phyloP scores from a whole-genome alignment of 2,797 vertebrate species.

The Eremophila alpestris region DNA sequence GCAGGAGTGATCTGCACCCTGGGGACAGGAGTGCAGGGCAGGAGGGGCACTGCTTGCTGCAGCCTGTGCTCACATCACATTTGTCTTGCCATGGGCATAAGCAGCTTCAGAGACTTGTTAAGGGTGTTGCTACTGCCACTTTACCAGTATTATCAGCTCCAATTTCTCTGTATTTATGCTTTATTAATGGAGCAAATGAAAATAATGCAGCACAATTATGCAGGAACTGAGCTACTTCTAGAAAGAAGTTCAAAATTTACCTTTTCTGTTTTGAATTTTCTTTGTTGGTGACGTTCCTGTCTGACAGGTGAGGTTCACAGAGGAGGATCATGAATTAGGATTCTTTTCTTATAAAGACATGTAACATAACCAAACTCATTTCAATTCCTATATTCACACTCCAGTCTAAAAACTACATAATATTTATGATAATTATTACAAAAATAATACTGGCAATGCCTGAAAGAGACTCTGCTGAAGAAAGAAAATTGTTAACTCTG shows the following conservation, averaged over 20 bases:
- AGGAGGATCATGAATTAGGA: background rate
- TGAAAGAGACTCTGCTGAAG: background rate
- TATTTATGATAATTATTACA: background rate
- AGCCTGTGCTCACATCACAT: accelerated
- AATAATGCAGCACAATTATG: background rate
- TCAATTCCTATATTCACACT: background rate
- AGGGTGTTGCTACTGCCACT: background rate
- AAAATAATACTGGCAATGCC: background rate
- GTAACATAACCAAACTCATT: background rate
- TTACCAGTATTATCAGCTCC: background rate
- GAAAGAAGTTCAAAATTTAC: background rate
- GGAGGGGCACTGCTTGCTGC: background rate
- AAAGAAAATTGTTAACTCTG: background rate
- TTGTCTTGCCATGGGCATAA: background rate
- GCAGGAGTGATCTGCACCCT: background rate
- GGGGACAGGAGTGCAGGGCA: background rate
- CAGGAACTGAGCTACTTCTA: background rate
- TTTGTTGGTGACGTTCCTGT: background rate
- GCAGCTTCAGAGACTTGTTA: background rate
- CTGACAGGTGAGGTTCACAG: background rate
- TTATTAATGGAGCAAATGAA: background rate
- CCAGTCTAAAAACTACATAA: background rate
- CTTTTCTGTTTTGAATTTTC: background rate
- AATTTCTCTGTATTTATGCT: background rate
- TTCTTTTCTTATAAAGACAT: background rate